Evolutionary conservation across 2,113 vertebrate species (phyloP).

Genomic region (Chaenocephalus aceratus): DNA sequence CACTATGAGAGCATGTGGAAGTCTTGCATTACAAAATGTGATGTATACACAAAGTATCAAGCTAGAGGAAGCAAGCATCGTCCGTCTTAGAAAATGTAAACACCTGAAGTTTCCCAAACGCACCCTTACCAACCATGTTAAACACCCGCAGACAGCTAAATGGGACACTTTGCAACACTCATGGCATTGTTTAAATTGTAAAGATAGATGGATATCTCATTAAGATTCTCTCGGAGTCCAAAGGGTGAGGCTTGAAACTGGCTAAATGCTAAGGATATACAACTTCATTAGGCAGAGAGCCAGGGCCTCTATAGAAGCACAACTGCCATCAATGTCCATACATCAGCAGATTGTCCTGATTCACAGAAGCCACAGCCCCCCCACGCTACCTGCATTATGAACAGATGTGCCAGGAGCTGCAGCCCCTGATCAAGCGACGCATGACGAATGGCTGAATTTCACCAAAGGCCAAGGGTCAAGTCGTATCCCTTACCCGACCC

Average conservation of each 20-base stretch:
- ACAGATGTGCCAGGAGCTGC: constrained; percentile 79
- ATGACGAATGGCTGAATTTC: constrained; percentile 78
- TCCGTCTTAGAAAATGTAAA: constrained; percentile 62
- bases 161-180: constrained; percentile 43
- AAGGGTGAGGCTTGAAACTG: constrained; percentile 28
- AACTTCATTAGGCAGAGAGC: constrained; percentile 46
- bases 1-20: constrained; percentile 5
- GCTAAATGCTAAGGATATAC: constrained; percentile 34
- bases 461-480: constrained; percentile 72
- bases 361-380: constrained; percentile 50
- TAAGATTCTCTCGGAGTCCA: not conserved
- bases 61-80: constrained; percentile 3
- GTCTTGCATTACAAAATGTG: constrained; percentile 2
- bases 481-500: constrained; percentile 77
- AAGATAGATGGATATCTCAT: constrained; percentile 50
- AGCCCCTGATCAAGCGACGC: constrained; percentile 52
- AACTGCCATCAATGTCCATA: constrained; percentile 47
- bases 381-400: constrained; percentile 74
- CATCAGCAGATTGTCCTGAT: constrained; percentile 55
- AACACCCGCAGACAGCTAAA: constrained; percentile 63
- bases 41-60: constrained; percentile 15
- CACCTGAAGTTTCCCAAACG: constrained; percentile 39
- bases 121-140: constrained; percentile 40
- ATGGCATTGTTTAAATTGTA: constrained; percentile 57
- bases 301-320: not conserved